phyloP scores from a whole-genome alignment of 92 coral and sea anemone genomes.

The Micromussa lordhowensis region DNA sequence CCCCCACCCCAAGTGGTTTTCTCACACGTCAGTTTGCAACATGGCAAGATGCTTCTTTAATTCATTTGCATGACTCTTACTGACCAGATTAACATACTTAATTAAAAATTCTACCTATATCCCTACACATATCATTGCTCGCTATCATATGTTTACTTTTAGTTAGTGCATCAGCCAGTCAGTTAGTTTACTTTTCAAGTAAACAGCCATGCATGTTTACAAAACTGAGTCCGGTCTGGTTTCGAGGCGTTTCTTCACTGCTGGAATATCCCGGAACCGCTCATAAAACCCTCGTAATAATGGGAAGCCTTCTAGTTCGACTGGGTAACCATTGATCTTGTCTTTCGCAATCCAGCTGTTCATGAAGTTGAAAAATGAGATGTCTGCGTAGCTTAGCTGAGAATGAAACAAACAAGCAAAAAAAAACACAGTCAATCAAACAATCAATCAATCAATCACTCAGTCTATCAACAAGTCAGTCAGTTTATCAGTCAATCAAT shows the following conservation, averaged over 20 bases:
- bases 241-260: slow-evolving; percentile 59
- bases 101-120: background rate
- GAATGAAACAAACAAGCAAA: slow-evolving; percentile 18
- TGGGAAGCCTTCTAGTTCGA: slow-evolving; percentile 42
- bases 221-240: slow-evolving; percentile 39
- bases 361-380: slow-evolving; percentile 38
- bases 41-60: no score
- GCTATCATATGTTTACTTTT: no score
- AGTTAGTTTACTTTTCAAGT: background rate
- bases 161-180: no score
- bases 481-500: background rate
- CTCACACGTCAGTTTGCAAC: background rate
- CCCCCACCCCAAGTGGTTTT: background rate
- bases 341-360: slow-evolving; percentile 21
- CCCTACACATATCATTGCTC: background rate
- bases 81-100: background rate
- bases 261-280: slow-evolving; percentile 54
- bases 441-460: background rate
- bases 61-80: background rate
- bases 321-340: slow-evolving; percentile 26
- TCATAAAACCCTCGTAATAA: slow-evolving; percentile 51
- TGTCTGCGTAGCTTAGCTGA: slow-evolving; percentile 68
- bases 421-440: background rate
- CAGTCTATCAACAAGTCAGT: background rate
- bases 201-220: background rate